phyloP scores from a whole-genome alignment of 1,140 invertebrate species.

The Lucilia cuprina region DNA sequence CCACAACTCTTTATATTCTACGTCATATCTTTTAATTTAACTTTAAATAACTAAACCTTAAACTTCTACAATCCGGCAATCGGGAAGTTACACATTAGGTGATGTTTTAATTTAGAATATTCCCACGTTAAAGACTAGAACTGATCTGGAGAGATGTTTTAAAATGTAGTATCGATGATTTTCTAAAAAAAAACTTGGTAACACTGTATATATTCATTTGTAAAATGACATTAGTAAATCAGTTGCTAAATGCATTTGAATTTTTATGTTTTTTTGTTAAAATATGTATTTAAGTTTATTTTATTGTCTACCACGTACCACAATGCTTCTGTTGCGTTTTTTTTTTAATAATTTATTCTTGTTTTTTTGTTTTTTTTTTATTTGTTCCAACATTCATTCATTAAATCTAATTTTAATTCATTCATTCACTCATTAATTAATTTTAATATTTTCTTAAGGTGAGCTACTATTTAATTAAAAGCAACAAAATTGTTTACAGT shows the following conservation, averaged over 20 bases:
- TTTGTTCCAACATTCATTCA: not conserved
- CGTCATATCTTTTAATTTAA: no score
- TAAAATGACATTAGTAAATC: not conserved
- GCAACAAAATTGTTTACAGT: not conserved
- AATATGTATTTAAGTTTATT: not conserved
- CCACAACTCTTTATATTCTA: no score
- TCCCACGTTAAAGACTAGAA: no score
- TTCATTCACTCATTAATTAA: not conserved
- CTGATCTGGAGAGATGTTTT: no score
- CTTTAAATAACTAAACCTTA: no score
- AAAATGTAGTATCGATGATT: no score
- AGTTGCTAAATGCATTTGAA: not conserved
- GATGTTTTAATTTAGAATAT: no score
- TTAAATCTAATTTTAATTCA: not conserved
- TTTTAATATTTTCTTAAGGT: conserved; percentile 13
- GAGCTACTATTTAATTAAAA: conserved; percentile 15
- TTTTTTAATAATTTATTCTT: not conserved
- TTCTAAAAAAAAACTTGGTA: no score
- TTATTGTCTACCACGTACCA: not conserved
- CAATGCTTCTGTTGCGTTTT: not conserved
- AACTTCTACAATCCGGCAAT: no score
- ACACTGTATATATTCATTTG: not conserved
- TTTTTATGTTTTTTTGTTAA: not conserved
- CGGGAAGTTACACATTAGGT: no score
- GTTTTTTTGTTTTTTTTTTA: not conserved